Base-by-base conservation (phyloP, 1,140 invertebrate genomes). In the Frieseomelitta varia region DNA sequence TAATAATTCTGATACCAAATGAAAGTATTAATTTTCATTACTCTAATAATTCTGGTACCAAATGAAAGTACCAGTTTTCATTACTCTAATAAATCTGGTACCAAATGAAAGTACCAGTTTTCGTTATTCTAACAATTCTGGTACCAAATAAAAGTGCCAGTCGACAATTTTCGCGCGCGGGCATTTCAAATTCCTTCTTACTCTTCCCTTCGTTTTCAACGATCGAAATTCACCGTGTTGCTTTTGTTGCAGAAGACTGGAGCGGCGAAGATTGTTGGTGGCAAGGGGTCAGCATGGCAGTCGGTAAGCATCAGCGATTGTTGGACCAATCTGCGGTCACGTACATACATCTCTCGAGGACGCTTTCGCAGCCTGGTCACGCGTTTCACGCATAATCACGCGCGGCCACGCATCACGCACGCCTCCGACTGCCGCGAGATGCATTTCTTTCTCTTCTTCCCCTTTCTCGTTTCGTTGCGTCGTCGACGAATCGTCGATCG, bases 301-400 rank as follows among this genome's bases (percentile, higher is more conserved):
- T 93, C 88, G 93, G 93, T 94, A 89, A 94, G 93, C 75, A 91
- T 81, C 87, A 86, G 84, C 68, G 84, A 73, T 87, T 88, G 47
- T 47, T 67, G 73, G 69, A 74, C 63, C 86, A 76, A 88, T 88
- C 87, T 19, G 83, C 88, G 80, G 79, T 88, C 90, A 92, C 90
- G 90, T 89, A 68, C 30, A 90, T 90, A n/a, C n/a, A 1, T 30
- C 30, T 30, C 74, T 88, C 61, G 67, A n/a, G 78, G 77, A 82
- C 85, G 81, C 72, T 86, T 90, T 72, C 55, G 74, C 74, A 93
- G 85, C 86, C 92, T 74, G 14, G 67, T 68, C 92, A 92, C 92
- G 92, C 89, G 68, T 39, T 80, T 81, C 87, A 84, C 90, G 92
- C 91, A 92, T 91, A 93, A 92, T 93, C 89, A 88, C 74, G 81